Evolutionary conservation across 2,113 vertebrate species (phyloP).

Genomic region (Carassius auratus): DNA sequence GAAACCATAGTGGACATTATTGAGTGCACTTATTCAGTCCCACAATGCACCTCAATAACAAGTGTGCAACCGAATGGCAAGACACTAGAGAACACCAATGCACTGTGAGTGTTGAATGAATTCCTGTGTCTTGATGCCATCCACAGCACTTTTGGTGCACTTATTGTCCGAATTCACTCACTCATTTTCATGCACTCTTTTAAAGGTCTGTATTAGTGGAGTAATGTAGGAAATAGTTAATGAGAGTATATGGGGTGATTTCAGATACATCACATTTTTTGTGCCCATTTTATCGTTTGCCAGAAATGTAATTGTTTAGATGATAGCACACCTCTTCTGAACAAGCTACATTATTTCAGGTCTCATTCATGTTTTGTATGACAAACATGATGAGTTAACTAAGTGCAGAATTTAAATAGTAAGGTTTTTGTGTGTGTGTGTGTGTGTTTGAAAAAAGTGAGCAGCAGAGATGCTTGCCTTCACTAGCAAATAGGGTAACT

Average conservation of each 20-base stretch:
- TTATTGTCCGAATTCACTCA: not conserved
- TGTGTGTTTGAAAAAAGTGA: no score
- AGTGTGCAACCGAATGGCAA: not conserved
- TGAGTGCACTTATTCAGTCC: no score
- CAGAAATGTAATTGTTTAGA: not conserved
- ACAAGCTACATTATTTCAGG: no score
- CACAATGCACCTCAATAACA: not conserved
- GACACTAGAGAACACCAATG: not conserved
- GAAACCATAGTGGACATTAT: no score
- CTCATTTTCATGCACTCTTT: not conserved
- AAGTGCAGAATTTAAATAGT: no score
- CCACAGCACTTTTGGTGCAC: not conserved
- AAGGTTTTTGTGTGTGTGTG: no score
- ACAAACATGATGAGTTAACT: no score
- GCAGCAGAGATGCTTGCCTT: no score
- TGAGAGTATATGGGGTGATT: not conserved
- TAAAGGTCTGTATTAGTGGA: not conserved
- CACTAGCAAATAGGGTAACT: no score
- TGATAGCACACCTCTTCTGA: not conserved
- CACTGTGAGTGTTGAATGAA: no score
- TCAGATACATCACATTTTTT: not conserved
- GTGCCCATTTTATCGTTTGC: not conserved
- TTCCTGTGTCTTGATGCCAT: not conserved
- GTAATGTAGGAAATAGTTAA: not conserved
- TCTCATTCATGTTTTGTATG: no score